These are phyloP conservation scores for Actinemys pallida DNA, from an alignment of 2,113 vertebrate genomes.

Conservation along the genomic window DNA sequence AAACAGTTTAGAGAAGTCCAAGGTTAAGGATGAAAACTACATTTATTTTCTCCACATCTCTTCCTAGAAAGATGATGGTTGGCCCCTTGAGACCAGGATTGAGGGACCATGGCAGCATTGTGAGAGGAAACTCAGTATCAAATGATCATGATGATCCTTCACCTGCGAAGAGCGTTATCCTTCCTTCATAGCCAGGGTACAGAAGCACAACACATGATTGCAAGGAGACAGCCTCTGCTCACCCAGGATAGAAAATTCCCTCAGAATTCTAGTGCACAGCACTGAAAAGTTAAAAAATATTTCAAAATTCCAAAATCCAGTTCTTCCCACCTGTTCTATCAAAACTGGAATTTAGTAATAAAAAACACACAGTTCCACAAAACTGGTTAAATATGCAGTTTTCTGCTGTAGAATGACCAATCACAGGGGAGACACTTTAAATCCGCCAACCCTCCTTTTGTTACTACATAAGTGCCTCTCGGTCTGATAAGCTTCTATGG, in stretches of 20 bases:
- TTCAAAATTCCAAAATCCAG: constrained; percentile 9
- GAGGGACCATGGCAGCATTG: neutral
- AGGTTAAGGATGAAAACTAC: constrained; percentile 1
- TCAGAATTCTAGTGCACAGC: constrained; percentile 52
- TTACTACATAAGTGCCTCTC: constrained; percentile 79
- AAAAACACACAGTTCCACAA: constrained; percentile 11
- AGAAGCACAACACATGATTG: neutral
- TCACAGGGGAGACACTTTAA: neutral
- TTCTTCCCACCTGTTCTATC: neutral
- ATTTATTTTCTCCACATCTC: neutral
- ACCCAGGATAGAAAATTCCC: constrained; percentile 9
- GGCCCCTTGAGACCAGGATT: neutral
- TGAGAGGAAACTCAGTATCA: neutral
- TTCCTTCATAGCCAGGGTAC: neutral
- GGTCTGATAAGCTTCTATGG: constrained; percentile 74
- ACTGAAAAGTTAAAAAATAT: constrained; percentile 35
- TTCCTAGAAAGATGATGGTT: neutral
- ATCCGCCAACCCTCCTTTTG: neutral
- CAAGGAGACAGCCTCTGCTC: neutral
- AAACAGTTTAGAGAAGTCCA: constrained; percentile 6
- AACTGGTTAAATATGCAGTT: neutral
- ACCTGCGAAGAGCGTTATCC: neutral
- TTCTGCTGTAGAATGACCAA: neutral
- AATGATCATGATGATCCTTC: neutral
- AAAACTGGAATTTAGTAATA: constrained; percentile 25